phyloP scores from a whole-genome alignment of 2,797 vertebrate genomes.

The Lutjanus campechanus region DNA sequence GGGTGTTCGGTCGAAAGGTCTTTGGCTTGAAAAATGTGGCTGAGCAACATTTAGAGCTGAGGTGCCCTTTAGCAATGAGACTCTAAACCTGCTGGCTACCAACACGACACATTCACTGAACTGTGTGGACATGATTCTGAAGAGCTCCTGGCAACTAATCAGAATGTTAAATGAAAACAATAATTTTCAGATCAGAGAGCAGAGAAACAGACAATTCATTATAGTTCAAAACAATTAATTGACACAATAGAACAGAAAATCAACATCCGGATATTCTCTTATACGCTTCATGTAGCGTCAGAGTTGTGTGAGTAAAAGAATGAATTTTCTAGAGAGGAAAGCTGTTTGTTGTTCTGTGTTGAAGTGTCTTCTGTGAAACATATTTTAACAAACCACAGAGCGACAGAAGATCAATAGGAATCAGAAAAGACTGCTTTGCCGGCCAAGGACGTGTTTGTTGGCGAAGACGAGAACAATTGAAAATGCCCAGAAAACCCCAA shows the following conservation, averaged over 20 bases:
- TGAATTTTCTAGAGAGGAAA: neutral
- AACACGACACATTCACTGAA: neutral
- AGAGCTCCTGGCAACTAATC: neutral
- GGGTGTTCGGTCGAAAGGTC: constrained; percentile 8
- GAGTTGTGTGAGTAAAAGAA: neutral
- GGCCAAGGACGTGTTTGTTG: neutral
- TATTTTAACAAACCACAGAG: neutral
- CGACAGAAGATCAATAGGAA: constrained; percentile 5
- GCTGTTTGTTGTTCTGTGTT: neutral
- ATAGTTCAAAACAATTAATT: neutral
- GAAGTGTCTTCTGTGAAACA: neutral
- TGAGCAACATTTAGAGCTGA: neutral
- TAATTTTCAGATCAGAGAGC: neutral
- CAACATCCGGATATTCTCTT: neutral
- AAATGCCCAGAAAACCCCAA: neutral
- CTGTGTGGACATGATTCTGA: neutral
- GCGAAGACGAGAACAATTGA: neutral
- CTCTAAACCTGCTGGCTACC: neutral
- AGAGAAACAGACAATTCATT: neutral
- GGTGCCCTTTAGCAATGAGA: neutral
- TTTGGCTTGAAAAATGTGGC: neutral
- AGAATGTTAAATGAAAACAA: neutral
- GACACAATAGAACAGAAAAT: neutral
- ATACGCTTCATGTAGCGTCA: neutral
- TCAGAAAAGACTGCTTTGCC: neutral